Evolutionary conservation across 35 echinoderm and acorn worm species (phyloP), one percentile per base, ranked within the genome.

Genomic region (Lytechinus pictus): DNA sequence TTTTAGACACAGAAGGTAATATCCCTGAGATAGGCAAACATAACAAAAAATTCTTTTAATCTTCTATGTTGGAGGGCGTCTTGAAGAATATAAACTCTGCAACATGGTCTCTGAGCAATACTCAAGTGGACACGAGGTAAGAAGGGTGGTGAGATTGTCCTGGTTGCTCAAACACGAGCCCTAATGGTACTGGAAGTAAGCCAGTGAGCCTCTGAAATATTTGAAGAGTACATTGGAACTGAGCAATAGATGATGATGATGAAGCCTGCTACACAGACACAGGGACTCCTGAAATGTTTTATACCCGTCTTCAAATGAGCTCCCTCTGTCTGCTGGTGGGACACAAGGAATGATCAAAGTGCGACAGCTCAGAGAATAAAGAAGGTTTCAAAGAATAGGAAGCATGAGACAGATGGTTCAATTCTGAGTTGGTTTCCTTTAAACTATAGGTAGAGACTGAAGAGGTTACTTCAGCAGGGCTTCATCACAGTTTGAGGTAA

Each of bases 1-100:
- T 93, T 54, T 55, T 93, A 93, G 92, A 93, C 92, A 93, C 92
- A 93, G 24, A 93, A 93, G 92, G 92, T 93, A 93, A 93, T 90
- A 93, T 93, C 92, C 92, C 92, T 93, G 92, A 93, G 92, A 93
- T 93, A 93, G 52, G 92, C 92, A 57, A 57, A 79, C 66, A 79
- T 79, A 79, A 79, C 66, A 79, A 93, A 93, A 93, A 90, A 16
- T n/a, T 71, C 6, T 79, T 24, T 79, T 79, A 58, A 79, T 79
- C 66, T 79, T 79, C 66, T 79, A 79, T 24, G 21, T 79, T 79
- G 66, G 66, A 79, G 66, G 66, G 66, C 66, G 19, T n/a, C 66
- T 24, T 79, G 66, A 79, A 79, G 66, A 79, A 79, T 5, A 79
- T n/a, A 79, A 79, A 79, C 66, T 79, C 19, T 24, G n/a, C 66